These are phyloP conservation scores for Penaeus vannamei DNA, from an alignment of 1,140 invertebrate species.

Conservation along the genomic window DNA sequence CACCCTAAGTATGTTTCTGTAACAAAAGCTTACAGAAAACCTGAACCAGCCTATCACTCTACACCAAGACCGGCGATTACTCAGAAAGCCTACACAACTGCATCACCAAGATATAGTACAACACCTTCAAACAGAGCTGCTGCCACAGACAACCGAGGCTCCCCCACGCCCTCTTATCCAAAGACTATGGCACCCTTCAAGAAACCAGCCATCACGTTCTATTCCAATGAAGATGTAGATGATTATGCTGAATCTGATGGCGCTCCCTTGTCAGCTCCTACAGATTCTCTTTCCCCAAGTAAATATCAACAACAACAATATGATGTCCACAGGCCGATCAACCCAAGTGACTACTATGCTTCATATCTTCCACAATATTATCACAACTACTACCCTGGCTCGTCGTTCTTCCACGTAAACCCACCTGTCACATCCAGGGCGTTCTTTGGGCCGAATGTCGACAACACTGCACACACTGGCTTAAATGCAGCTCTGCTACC, in stretches of 20 bases:
- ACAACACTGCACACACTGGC: background rate
- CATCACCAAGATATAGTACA: background rate
- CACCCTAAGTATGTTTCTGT: too few species aligned
- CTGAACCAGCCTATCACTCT: too few species aligned
- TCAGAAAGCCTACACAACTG: background rate
- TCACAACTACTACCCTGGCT: background rate
- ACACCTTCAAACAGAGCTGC: background rate
- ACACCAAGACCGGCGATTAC: too few species aligned
- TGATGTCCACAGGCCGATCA: too few species aligned
- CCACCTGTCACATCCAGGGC: background rate
- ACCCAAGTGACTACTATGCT: too few species aligned
- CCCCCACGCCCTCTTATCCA: background rate
- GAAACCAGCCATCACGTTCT: constrained; percentile 54
- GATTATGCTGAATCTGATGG: background rate
- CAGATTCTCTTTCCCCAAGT: too few species aligned
- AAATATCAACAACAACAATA: too few species aligned
- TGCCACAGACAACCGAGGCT: background rate
- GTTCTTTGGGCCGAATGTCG: constrained; percentile 8
- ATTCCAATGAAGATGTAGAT: constrained; percentile 38
- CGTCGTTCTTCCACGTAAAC: background rate
- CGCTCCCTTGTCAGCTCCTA: too few species aligned
- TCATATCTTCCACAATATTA: background rate
- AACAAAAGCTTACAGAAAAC: too few species aligned
- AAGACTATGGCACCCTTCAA: background rate
- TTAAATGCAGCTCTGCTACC: background rate